Conservation (phyloP, 2,113 vertebrate species). For the Salvelinus alpinus region DNA sequence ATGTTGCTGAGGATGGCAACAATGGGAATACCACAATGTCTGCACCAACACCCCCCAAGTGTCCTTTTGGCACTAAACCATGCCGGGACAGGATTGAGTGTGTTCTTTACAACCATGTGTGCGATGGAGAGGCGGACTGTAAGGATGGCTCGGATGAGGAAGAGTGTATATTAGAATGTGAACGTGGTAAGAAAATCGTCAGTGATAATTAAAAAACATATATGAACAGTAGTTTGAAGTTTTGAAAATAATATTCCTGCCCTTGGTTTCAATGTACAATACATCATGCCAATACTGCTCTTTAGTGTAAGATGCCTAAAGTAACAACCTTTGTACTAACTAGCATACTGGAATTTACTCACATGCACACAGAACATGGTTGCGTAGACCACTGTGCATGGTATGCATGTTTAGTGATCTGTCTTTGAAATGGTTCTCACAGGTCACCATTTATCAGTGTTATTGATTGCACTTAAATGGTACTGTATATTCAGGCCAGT, state of each 20-base stretch:
- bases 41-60: slow-evolving; percentile 49
- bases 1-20: not conserved
- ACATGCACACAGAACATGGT: too few relatives aligned
- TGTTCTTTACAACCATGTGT: slow-evolving; percentile 64
- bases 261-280: not conserved
- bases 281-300: slow-evolving; percentile 15
- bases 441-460: too few relatives aligned
- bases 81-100: slow-evolving; percentile 71
- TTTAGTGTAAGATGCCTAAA: slow-evolving; percentile 13
- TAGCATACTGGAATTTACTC: too few relatives aligned
- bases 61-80: slow-evolving; percentile 40
- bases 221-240: too few relatives aligned
- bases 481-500: slow-evolving; percentile 64
- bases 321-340: too few relatives aligned
- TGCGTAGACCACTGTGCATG: too few relatives aligned
- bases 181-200: slow-evolving; percentile 37
- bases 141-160: slow-evolving; percentile 82
- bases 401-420: too few relatives aligned
- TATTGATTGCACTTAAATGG: too few relatives aligned
- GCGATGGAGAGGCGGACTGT: slow-evolving; percentile 83
- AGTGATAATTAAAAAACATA: not conserved
- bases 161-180: slow-evolving; percentile 56
- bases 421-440: too few relatives aligned
- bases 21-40: not conserved
- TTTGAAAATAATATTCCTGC: too few relatives aligned